Conservation (phyloP, 1,140 invertebrate genomes). For the Phenacoccus solenopsis region DNA sequence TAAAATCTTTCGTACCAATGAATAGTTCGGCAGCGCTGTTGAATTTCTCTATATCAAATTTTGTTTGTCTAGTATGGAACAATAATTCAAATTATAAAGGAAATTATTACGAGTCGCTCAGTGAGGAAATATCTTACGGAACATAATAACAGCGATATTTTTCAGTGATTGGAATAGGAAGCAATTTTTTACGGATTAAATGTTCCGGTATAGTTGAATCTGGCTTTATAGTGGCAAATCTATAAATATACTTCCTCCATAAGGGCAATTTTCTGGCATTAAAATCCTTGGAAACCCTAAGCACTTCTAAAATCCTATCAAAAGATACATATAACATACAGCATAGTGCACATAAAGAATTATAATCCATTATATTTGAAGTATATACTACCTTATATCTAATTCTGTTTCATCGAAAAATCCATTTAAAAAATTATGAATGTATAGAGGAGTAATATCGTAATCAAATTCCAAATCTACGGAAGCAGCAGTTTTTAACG, state of each 20-base stretch:
- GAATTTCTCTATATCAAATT: conserved; percentile 20
- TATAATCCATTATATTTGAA: too few species aligned
- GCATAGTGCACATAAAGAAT: too few species aligned
- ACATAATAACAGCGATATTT: conserved; percentile 22
- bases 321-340: too few species aligned
- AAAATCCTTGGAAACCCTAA: conserved; percentile 21
- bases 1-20: conserved; percentile 23
- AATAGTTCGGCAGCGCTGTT: conserved; percentile 21
- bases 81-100: too few species aligned
- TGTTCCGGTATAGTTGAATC: neutral
- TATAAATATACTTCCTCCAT: conserved; percentile 24
- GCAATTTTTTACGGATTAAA: conserved; percentile 9
- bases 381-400: conserved; percentile 23
- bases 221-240: conserved; percentile 23
- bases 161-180: conserved; percentile 23
- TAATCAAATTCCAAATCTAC: conserved; percentile 23
- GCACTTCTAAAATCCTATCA: conserved; percentile 11
- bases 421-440: conserved; percentile 19
- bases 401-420: conserved; percentile 21
- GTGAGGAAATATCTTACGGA: conserved; percentile 9
- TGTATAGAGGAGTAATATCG: neutral
- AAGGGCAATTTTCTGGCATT: conserved; percentile 18
- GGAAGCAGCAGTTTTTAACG: conserved; percentile 24
- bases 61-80: conserved; percentile 14
- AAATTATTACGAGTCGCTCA: too few species aligned